phyloP scores from a whole-genome alignment of 2,888 invertebrate species.

The Malthinus seriepunctatus region DNA sequence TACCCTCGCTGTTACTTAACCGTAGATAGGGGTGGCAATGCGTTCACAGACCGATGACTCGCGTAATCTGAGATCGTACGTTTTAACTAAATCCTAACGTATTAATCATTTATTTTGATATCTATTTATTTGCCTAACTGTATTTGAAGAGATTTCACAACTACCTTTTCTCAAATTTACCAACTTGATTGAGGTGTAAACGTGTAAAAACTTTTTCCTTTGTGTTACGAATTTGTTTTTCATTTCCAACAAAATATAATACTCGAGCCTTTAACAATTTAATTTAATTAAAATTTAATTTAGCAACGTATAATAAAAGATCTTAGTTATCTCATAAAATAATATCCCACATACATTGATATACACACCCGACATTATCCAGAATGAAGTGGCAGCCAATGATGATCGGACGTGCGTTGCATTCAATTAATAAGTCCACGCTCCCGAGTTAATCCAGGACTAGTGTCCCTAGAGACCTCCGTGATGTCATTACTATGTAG shows the following conservation, averaged over 20 bases:
- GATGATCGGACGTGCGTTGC: constrained; percentile 55
- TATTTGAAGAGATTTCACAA: neutral
- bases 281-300: constrained; percentile 21
- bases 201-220: neutral
- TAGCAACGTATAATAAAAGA: constrained; percentile 47
- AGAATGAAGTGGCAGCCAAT: constrained; percentile 54
- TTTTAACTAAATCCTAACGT: constrained; percentile 38
- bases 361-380: constrained; percentile 49
- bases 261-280: constrained; percentile 7
- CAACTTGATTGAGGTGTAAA: too few species aligned
- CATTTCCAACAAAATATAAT: neutral
- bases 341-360: constrained; percentile 38
- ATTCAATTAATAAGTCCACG: constrained; percentile 55
- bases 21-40: constrained; percentile 38
- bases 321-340: constrained; percentile 51
- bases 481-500: constrained; percentile 57
- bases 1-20: constrained; percentile 44
- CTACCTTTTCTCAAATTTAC: neutral
- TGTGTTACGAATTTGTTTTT: neutral
- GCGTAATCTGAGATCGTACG: constrained; percentile 47
- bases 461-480: constrained; percentile 51
- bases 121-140: constrained; percentile 42
- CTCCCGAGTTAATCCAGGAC: constrained; percentile 53
- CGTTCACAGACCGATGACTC: constrained; percentile 48
- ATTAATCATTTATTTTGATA: constrained; percentile 43